Evolutionary conservation across 2,797 vertebrate genomes (phyloP), one percentile per base, ranked within the genome.

Genomic region (Poecilia wingei): DNA sequence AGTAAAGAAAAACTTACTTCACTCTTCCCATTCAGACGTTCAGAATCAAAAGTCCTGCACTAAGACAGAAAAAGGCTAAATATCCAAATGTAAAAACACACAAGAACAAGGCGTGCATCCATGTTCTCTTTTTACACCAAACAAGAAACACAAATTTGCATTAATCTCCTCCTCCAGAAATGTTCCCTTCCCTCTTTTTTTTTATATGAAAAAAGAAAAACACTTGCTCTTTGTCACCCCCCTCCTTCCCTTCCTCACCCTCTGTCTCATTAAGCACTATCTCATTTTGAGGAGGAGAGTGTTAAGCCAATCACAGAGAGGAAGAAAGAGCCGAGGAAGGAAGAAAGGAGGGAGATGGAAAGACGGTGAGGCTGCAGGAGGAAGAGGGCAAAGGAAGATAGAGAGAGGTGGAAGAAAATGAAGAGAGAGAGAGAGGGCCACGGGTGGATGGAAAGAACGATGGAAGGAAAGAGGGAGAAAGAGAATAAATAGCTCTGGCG

Each of bases 401-500:
- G 77, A 18, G 78, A 91, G 88, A 76, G 85, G 81, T 78, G 77
- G 79, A 86, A 82, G 86, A 28, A 73, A 55, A 68, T 64, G 81
- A 85, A 77, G 57, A 57, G 84, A 89, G 25, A 57, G n/a, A 75
- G 85, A 89, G 86, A 88, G 82, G 74, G 84, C 64, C 83, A 84
- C 80, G 31, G 84, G 84, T 80, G 70, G 83, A 87, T 85, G 77
- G 84, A 85, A 80, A 71, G 82, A 87, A 84, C 76, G 82, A 75
- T 61, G 69, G 77, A 84, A 28, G 69, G 83, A 89, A 71, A 77
- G 81, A 92, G 87, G 87, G 88, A 91, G 86, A 85, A 82, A 82
- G 82, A 89, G 88, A 91, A 94, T 94, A 93, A 93, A 94, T 94
- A 95, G 93, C 91, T 94, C 92, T 93, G 88, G 91, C 91, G 88